Evolutionary conservation across 2,888 invertebrate genomes (phyloP), one percentile per base, ranked within the genome.

Genomic region (Chloroclystis v-ata): DNA sequence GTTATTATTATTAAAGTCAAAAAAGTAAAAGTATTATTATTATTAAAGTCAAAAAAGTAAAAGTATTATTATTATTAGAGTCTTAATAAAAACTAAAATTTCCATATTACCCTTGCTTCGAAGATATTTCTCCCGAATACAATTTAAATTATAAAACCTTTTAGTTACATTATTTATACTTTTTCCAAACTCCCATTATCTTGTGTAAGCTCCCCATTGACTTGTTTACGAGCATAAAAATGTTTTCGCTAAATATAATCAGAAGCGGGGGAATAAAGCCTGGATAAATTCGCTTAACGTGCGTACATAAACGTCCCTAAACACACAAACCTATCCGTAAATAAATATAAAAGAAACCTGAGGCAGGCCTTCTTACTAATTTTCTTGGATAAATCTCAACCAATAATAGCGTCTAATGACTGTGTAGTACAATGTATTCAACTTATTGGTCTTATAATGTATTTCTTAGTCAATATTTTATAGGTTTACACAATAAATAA

Each of bases 221-320:
- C 16, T 49, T 49, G 40, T 49, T 44, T 45, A 45, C 14, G 45
- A 46, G 42, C 45, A 41, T n/a, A 26, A 45, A 42, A 49, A 43
- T 37, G 41, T 42, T 45, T 45, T 28, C 28, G 41, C 11, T 45
- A 33, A 45, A 49, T 29, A 45, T 45, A 45, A 49, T 49, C 42
- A 33, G 32, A 24, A 9, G 13, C 16, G 25, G 20, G 33, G 32
- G 14, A 43, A 47, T 47, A 38, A 30, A 32, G 42, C 37, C 28
- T 2, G 41, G 42, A 37, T 42, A 42, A 49, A 35, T 35, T 45
- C 32, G 20, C 42, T 5, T 35, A 35, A 24, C 35, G 20, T 16
- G 33, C 10, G 14, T 20, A 35, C 35, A 11, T 35, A 28, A 28
- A 39, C 28, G 7, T 20, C 16, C 20, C 35, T 33, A 26, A 26